Base-by-base conservation (phyloP, 2,888 invertebrate species). In the Fabriciana adippe region DNA sequence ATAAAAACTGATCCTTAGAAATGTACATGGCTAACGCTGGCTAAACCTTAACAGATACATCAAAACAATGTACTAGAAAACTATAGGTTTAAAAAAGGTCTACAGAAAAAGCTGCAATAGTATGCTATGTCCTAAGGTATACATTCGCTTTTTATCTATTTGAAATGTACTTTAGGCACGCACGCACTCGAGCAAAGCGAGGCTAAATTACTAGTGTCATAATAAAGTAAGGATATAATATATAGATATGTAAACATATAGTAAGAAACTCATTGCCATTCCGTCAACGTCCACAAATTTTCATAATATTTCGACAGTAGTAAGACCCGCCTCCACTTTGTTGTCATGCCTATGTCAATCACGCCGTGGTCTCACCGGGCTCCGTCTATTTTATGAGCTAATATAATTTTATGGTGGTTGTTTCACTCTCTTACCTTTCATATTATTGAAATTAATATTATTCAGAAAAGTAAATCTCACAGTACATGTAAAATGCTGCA, bases 271-370 rank as follows among this genome's bases (percentile, higher is more conserved):
- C 16, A 54, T 62, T 67, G 50, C 55, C 59, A 69, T 64, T 67
- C 47, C 51, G 53, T 3, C 13, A 48, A 55, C 53, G 35, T 66
- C 53, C 62, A 68, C 68, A 57, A 69, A 69, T 65, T 69, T 64
- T 66, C 67, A 69, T 69, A 55, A 60, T 51, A 64, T 70, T 59
- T 50, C 63, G 59, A 56, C 67, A 48, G 48, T 64, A 59, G n/a
- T 66, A 47, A 51, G 57, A 64, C 63, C 56, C 63, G 51, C 50
- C 56, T 64, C 64, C 53, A 63, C 57, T 65, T 59, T 55, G 67
- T 64, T 72, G 73, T 73, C 72, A 71, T 54, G 67, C 69, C 68
- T 53, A 56, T 64, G 72, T 73, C 72, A 73, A 72, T 73, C 73
- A 68, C 67, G 64, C 45, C 50, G 15, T 16, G 55, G 63, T 62